Evolutionary conservation across 2,113 vertebrate species (phyloP).

Genomic region (Heterochromis multidens): DNA sequence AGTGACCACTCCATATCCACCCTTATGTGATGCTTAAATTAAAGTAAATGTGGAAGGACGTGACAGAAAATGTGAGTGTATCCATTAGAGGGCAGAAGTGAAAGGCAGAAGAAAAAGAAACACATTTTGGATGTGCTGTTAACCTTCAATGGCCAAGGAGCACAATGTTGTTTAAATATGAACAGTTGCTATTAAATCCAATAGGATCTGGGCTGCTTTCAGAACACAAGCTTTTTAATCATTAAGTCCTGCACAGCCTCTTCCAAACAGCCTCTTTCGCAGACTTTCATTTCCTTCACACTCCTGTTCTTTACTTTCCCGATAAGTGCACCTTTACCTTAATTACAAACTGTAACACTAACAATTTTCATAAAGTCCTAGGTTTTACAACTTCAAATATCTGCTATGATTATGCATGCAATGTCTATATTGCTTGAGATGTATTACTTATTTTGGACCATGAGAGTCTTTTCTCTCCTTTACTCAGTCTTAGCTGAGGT

Average conservation of each 20-base stretch:
- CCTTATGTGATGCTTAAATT: neutral
- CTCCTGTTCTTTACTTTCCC: neutral
- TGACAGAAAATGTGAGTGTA: neutral
- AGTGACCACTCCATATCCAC: neutral
- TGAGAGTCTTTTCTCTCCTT: neutral
- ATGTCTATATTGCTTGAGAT: neutral
- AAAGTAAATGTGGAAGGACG: neutral
- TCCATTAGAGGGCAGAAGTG: neutral
- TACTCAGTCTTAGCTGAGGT: neutral
- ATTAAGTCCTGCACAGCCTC: constrained; percentile 13
- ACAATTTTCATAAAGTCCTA: neutral
- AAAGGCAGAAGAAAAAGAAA: no score
- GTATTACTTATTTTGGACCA: neutral
- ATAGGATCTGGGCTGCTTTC: constrained; percentile 14
- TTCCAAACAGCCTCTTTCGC: neutral
- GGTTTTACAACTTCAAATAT: neutral
- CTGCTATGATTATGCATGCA: neutral
- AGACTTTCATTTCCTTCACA: neutral
- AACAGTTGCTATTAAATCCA: constrained; percentile 39
- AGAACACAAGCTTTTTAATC: constrained; percentile 33
- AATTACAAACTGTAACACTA: neutral
- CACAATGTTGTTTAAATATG: constrained; percentile 46
- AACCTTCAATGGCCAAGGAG: constrained; percentile 20
- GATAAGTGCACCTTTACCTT: neutral
- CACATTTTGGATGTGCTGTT: neutral